Evolutionary conservation across 1,140 invertebrate genomes (phyloP).

Genomic region (Monomorium pharaonis): DNA sequence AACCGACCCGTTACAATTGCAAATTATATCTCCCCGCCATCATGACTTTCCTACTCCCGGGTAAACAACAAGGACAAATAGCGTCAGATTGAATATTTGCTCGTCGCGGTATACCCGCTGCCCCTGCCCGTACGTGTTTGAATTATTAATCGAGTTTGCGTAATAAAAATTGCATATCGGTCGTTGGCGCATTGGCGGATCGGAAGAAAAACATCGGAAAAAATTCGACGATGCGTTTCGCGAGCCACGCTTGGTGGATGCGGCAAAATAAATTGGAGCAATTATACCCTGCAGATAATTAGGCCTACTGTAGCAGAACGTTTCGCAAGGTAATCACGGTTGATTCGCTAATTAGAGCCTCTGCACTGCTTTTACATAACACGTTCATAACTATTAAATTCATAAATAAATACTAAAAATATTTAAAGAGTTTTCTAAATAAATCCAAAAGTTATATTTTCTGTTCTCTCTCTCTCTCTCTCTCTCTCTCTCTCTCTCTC

Average conservation of each 20-base stretch:
- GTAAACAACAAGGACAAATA: constrained; percentile 47
- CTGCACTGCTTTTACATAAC: neutral
- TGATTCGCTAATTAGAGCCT: constrained; percentile 10
- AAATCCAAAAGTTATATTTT: too few species aligned
- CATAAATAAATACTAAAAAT: neutral
- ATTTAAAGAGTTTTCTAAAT: too few species aligned
- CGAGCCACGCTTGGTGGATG: neutral
- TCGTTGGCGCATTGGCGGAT: neutral
- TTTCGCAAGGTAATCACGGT: neutral
- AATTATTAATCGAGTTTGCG: constrained; percentile 42
- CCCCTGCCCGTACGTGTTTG: constrained; percentile 22
- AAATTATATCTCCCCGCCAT: constrained; percentile 17
- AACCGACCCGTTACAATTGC: constrained; percentile 51
- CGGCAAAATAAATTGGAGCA: constrained; percentile 37
- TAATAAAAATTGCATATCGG: constrained; percentile 42
- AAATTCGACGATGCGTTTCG: neutral
- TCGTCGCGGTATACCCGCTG: neutral
- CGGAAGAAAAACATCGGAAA: neutral
- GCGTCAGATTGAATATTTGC: constrained; percentile 26
- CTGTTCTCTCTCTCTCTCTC: too few species aligned
- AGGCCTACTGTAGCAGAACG: neutral
- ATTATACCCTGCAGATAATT: constrained; percentile 28
- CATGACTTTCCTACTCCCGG: constrained; percentile 19
- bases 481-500: too few species aligned
- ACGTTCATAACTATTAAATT: neutral